Evolutionary conservation across 2,888 invertebrate genomes (phyloP), one percentile per base, ranked within the genome.

Genomic region (Disparrhopalites patrizii): DNA sequence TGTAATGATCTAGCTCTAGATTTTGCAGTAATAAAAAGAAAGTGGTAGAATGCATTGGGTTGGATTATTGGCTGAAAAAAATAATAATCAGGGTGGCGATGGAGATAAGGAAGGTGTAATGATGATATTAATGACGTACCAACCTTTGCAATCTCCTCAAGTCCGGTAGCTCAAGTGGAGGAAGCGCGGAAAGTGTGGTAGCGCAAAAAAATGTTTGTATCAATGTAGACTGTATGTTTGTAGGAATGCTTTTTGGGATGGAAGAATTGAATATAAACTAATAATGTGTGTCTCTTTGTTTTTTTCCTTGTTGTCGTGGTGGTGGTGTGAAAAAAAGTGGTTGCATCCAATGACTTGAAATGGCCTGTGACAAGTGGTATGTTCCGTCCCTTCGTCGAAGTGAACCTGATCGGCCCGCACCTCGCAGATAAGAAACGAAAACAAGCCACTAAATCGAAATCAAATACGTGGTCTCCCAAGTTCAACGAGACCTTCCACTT

Each of bases 401-500:
- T 98, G 57, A 94, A 97, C 81, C 85, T 99, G 64, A 96, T 99
- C 77, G 99, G 99, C 54, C 99, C 99, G 1, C 93, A 97, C 79
- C 83, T 99, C 66, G 91, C 94, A 55, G 98, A 99, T 78, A 98
- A 96, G 83, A 98, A 97, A 80, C 84, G 99, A 75, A 97, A 96
- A 81, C 91, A 93, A 79, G 93, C 96, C 31, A 99, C 99, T 25
- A 99, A 99, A 81, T 95, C 97, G 8, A 99, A 98, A 81, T 91
- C 92, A 76, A 96, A 96, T 81, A 96, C 94, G 81, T 95, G 96
- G 95, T 96, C 97, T 69, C 99, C 99, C 1, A 99, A 97, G 81
- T 99, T 92, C 83, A 98, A 98, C 81, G 99, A 99, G 82, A 96
- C 94, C 28, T 98, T 98, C 82, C 93, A 95, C 79, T 99, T 99